Conservation (phyloP, 2,888 invertebrate species). For the Agrotis segetum region DNA sequence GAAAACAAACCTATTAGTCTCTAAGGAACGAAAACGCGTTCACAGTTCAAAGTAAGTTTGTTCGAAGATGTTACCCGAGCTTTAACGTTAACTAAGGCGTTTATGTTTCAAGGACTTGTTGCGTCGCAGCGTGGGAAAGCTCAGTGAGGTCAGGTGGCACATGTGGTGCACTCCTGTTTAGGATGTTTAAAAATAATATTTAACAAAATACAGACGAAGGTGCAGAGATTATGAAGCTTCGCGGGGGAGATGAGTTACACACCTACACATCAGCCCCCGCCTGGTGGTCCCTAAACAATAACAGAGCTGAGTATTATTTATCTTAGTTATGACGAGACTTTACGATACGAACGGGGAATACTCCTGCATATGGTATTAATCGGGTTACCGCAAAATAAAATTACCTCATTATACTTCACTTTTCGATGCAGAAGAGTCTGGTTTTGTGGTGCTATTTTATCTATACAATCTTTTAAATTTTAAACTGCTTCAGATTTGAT, state of each 20-base stretch:
- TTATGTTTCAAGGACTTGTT: constrained; percentile 80
- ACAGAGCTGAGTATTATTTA: constrained; percentile 81
- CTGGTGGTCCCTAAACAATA: constrained; percentile 89
- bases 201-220: constrained; percentile 84
- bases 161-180: constrained; percentile 88
- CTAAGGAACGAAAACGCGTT: constrained; percentile 62
- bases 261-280: constrained; percentile 62
- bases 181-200: constrained; percentile 89
- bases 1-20: constrained; percentile 78
- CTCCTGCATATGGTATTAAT: constrained; percentile 72
- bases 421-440: constrained; percentile 63
- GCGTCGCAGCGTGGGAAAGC: constrained; percentile 87
- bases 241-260: constrained; percentile 82
- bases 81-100: constrained; percentile 79
- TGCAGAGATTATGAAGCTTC: constrained; percentile 77
- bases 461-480: constrained; percentile 9
- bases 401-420: constrained; percentile 63
- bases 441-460: constrained; percentile 55
- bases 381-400: constrained; percentile 74
- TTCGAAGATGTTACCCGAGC: constrained; percentile 70
- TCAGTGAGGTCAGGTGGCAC: constrained; percentile 89
- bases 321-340: constrained; percentile 80
- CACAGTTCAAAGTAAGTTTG: constrained; percentile 71
- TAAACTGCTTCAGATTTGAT: constrained; percentile 10
- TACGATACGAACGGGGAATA: constrained; percentile 70